phyloP scores from a whole-genome alignment of 2,888 invertebrate genomes.

The Lycaena phlaeas region DNA sequence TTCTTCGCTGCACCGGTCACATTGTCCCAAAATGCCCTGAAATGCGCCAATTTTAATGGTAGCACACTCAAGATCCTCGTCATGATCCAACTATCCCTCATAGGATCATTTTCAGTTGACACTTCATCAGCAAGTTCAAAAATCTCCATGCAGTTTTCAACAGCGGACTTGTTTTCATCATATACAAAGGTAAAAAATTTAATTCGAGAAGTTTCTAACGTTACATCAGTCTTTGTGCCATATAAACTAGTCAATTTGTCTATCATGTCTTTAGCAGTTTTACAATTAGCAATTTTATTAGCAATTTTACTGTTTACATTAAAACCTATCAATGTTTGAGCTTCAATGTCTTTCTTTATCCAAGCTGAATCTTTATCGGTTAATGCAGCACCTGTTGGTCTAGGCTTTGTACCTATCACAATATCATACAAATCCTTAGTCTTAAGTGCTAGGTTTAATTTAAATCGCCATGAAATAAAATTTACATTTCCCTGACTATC shows the following conservation, averaged over 20 bases:
- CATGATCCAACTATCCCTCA: background rate
- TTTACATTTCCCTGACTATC: background rate
- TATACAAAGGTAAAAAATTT: background rate
- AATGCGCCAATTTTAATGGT: background rate
- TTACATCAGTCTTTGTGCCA: constrained; percentile 5
- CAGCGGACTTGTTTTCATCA: constrained; percentile 4
- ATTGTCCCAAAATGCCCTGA: background rate
- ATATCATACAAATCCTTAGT: background rate
- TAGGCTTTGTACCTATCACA: background rate
- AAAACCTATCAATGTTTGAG: background rate
- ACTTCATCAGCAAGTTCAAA: background rate
- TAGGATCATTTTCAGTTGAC: constrained; percentile 1
- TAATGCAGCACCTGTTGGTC: background rate
- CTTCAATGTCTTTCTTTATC: constrained; percentile 3
- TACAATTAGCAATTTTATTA: constrained; percentile 4
- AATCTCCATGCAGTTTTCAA: background rate
- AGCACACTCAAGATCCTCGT: constrained; percentile 1
- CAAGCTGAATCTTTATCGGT: background rate
- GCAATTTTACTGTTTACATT: constrained; percentile 1
- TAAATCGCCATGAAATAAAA: constrained; percentile 2
- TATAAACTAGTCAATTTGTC: constrained; percentile 2
- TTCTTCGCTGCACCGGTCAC: background rate
- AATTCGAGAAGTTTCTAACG: background rate
- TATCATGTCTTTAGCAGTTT: background rate
- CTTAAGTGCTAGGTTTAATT: background rate